These are phyloP conservation scores for Coleophora flavipennella DNA, from an alignment of 2,888 invertebrate genomes.

Conservation along the genomic window DNA sequence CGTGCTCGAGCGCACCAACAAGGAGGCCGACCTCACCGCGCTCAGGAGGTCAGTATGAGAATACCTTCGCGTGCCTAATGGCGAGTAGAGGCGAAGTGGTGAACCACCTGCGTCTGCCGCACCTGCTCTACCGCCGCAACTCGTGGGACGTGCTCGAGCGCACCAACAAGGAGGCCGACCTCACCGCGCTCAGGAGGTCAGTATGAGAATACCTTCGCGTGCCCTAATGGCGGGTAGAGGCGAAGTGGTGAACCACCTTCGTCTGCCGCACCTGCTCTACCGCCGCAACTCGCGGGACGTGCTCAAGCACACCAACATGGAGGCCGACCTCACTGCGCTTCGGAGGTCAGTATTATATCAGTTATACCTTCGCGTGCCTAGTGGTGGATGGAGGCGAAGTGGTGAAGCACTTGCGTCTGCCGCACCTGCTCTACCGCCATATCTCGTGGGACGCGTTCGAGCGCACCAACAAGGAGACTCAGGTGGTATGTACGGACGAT, in stretches of 20 bases:
- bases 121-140: conserved; percentile 87
- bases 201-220: conserved; percentile 77
- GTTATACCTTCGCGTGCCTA: conserved; percentile 88
- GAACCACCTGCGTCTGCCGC: conserved; percentile 90
- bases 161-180: conserved; percentile 54
- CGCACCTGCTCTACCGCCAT: conserved; percentile 87
- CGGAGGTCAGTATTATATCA: conserved; percentile 74
- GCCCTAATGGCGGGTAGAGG: conserved; percentile 89
- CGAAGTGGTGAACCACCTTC: conserved; percentile 91
- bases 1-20: conserved; percentile 49
- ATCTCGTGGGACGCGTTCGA: conserved; percentile 70
- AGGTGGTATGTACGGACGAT: too few relatives aligned
- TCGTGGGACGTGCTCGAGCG: conserved; percentile 59
- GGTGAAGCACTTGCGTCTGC: conserved; percentile 90
- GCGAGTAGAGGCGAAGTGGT: conserved; percentile 93
- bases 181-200: conserved; percentile 53
- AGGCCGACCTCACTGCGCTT: too few relatives aligned
- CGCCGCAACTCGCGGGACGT: conserved; percentile 55
- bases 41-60: conserved; percentile 46
- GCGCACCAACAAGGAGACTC: conserved; percentile 53
- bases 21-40: conserved; percentile 59
- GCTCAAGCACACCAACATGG: too few relatives aligned
- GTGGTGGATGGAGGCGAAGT: conserved; percentile 93
- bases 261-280: conserved; percentile 89
- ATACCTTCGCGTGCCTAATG: conserved; percentile 91